phyloP scores from a whole-genome alignment of 1,140 invertebrate species.

The Philopotamus ludificatus region DNA sequence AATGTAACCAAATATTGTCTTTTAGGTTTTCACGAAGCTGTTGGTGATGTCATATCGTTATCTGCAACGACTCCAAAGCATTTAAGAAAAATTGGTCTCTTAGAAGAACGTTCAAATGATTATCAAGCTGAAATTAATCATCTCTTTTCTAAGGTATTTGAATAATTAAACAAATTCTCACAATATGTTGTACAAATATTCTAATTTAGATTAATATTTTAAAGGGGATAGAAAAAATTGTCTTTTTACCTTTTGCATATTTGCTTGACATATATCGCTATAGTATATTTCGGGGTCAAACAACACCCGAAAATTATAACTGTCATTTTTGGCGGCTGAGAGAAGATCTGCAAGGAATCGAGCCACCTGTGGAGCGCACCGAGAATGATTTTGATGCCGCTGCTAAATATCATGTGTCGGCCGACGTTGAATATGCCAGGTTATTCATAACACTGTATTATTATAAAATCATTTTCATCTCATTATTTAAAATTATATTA shows the following conservation, averaged over 20 bases:
- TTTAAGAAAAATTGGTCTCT: conserved; percentile 72
- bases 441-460: conserved; percentile 42
- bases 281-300: conserved; percentile 78
- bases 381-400: conserved; percentile 85
- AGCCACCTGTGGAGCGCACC: conserved; percentile 70
- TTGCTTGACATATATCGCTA: conserved; percentile 86
- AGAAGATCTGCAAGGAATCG: conserved; percentile 75
- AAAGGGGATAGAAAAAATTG: conserved; percentile 80
- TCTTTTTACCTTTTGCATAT: conserved; percentile 85
- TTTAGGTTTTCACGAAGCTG: conserved; percentile 85
- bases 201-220: conserved; percentile 5
- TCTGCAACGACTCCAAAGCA: conserved; percentile 80
- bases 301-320: conserved; percentile 70
- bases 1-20: too few species aligned
- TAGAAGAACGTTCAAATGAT: conserved; percentile 61
- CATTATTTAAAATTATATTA: neutral
- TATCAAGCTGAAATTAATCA: conserved; percentile 75
- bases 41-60: conserved; percentile 86
- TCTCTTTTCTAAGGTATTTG: conserved; percentile 64
- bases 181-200: too few species aligned
- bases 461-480: neutral
- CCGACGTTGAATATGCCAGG: conserved; percentile 81
- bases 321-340: conserved; percentile 73
- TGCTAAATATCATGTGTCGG: conserved; percentile 80
- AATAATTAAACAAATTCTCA: too few species aligned